Evolutionary conservation across 1,140 invertebrate genomes (phyloP).

Genomic region (Frieseomelitta varia): DNA sequence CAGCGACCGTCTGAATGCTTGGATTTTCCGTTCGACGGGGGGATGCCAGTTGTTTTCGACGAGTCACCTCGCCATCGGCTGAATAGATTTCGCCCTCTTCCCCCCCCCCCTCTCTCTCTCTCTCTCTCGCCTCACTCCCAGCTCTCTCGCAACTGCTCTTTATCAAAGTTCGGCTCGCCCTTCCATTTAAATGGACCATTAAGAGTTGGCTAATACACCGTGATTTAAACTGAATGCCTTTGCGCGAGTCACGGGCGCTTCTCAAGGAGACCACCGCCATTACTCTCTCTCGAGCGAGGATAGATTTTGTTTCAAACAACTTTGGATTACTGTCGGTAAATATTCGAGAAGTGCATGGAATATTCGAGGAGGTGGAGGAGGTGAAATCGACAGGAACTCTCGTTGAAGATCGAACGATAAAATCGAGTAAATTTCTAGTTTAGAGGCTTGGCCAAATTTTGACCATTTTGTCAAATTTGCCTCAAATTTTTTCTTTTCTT

Average conservation of each 20-base stretch:
- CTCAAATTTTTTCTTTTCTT: no score
- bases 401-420: no score
- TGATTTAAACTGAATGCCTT: background rate
- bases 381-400: no score
- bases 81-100: slow-evolving; percentile 5
- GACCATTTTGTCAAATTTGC: no score
- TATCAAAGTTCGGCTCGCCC: slow-evolving; percentile 3
- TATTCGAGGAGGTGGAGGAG: no score
- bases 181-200: background rate
- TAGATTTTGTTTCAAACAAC: background rate
- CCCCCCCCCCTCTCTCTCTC: no score
- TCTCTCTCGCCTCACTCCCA: no score
- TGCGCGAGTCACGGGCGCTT: background rate
- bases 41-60: slow-evolving; percentile 1
- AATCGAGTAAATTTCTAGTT: no score
- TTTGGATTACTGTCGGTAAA: background rate
- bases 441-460: no score
- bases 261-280: background rate
- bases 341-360: no score
- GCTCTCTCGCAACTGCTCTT: slow-evolving; percentile 1
- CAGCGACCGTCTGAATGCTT: slow-evolving; percentile 9
- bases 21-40: background rate
- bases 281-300: background rate
- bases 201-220: background rate
- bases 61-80: background rate